A percentile compares a stretch with the other conserved stretches of the same genome.
These are phyloP conservation scores for Rhineura floridana DNA, from an alignment of 2,113 vertebrate species.

Conservation along the genomic window DNA sequence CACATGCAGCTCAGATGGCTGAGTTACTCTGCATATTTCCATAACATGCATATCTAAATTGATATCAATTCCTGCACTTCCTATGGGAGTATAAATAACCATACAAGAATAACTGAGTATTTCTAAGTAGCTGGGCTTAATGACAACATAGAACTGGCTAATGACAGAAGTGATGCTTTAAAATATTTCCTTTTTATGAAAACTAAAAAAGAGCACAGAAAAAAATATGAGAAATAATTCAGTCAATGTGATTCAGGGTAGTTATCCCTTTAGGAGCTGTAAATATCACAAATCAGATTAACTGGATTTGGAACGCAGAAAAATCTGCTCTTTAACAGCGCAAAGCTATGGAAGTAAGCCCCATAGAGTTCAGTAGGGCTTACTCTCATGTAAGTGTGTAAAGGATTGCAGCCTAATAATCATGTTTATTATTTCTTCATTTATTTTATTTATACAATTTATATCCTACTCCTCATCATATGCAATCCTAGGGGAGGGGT, in stretches of 20 bases:
- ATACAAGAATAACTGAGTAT: background rate
- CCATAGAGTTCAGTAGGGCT: background rate
- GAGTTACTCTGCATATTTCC: too few species aligned
- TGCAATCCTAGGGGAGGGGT: too few species aligned
- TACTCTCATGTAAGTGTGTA: background rate
- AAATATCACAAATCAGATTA: conserved; percentile 7
- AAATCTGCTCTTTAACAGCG: background rate
- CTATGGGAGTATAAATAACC: background rate
- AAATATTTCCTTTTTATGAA: background rate
- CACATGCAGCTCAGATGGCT: too few species aligned
- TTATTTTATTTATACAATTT: too few species aligned
- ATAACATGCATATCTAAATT: conserved; percentile 16
- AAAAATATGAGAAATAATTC: conserved; percentile 16
- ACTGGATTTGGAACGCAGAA: conserved; percentile 8
- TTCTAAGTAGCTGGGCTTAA: background rate
- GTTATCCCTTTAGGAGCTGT: background rate
- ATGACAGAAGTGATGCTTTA: accelerated
- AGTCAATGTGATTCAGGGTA: background rate
- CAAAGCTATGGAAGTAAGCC: background rate
- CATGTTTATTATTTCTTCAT: too few species aligned
- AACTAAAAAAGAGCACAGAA: background rate
- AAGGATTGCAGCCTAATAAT: background rate
- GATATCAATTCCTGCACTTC: conserved; percentile 29
- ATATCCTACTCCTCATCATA: too few species aligned
- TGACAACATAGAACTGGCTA: background rate